Evolutionary conservation across 2,113 vertebrate species (phyloP).

Genomic region (Thunnus maccoyii): DNA sequence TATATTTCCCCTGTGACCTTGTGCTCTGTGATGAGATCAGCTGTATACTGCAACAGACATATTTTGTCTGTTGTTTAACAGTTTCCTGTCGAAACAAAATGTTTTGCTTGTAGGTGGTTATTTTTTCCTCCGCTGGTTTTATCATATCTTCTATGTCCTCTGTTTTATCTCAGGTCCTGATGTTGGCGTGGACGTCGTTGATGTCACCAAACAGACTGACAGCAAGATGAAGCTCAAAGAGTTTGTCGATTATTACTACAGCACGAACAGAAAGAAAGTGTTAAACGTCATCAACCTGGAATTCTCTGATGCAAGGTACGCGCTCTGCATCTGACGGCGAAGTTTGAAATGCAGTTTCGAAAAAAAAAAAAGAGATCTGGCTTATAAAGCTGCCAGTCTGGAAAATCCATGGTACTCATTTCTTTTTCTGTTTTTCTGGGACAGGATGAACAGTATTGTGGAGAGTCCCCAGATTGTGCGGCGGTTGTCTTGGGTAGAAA

Average conservation of each 20-base stretch:
- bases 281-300: slow-evolving; percentile 96
- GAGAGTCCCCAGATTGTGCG: slow-evolving; percentile 96
- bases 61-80: background rate
- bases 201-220: slow-evolving; percentile 96
- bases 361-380: background rate
- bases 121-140: background rate
- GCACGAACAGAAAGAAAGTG: slow-evolving; percentile 97
- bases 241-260: slow-evolving; percentile 99
- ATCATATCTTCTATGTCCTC: slow-evolving; percentile 1
- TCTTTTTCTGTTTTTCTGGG: slow-evolving; percentile 31
- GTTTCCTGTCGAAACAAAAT: slow-evolving; percentile 11
- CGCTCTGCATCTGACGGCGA: rapidly evolving
- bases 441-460: slow-evolving; percentile 95
- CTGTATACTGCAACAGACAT: background rate
- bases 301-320: slow-evolving; percentile 94
- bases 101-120: background rate
- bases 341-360: background rate
- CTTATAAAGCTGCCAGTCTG: background rate
- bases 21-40: slow-evolving; percentile 22
- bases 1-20: background rate
- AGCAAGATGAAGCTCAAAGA: slow-evolving; percentile 99
- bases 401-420: background rate
- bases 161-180: slow-evolving; percentile 88
- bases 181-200: slow-evolving; percentile 93
- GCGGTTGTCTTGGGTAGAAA: slow-evolving; percentile 95